Evolutionary conservation across 2,113 vertebrate genomes (phyloP), one percentile per base, ranked within the genome.

Genomic region (Alosa alosa): DNA sequence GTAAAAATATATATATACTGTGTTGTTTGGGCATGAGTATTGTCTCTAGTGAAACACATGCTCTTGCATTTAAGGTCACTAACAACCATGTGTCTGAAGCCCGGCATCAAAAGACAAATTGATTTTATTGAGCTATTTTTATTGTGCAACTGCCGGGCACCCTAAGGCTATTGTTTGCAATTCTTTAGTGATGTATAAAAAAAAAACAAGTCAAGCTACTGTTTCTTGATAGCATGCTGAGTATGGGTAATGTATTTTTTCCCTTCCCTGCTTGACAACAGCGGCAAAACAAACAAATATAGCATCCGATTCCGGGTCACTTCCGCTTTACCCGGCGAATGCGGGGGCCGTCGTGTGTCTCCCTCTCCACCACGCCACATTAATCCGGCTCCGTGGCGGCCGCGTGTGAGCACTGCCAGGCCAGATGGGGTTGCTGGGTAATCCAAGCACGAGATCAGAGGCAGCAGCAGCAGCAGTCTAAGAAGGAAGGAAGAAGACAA

Each of bases 371-470:
- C 60, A 44, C 75, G 36, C 17, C 81, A 49, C 84, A 85, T 83
- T 82, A 90, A 89, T 89, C 87, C 86, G 52, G 64, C 64, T 68
- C 64, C 9, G 10, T 68, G 22, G 64, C n/a, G 25, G 6, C 64
- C 64, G 64, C 10, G 64, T 68, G 64, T 11, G 64, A 8, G 64
- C 10, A 11, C 64, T 82, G 81, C 86, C 75, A 52, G 81, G 83
- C 87, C 92, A 92, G 91, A 92, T 93, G 93, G 90, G 90, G 64
- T 89, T 90, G 91, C 84, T 91, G 91, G 89, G 87, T 94, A 93
- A 94, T 95, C 91, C 94, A 81, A 6, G 68, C 78, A 85, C 78
- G 84, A 87, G 90, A 91, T 92, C 87, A 90, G 55, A 84, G 85
- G 36, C 2, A 13, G 81, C 84, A 81, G 39, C 84, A 81, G 39